Base-by-base conservation (phyloP, 2,888 invertebrate genomes). In the Cryptophagus acutangulus region DNA sequence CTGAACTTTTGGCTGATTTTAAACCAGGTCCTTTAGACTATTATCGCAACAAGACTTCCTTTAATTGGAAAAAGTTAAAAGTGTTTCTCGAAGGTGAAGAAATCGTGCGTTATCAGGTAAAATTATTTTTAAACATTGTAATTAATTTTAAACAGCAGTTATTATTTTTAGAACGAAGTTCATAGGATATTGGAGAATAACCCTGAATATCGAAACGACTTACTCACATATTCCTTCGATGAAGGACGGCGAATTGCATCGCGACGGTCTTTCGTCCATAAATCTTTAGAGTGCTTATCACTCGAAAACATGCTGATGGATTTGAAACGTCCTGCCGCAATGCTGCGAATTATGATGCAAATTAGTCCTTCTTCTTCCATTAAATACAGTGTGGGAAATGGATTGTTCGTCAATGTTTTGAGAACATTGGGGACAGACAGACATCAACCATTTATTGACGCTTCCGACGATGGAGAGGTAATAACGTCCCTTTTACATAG, bases 51-150 rank as follows among this genome's bases (percentile, higher is more conserved):
- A 77, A 76, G 49, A 84, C 90, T 1, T 80, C 82, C 10, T 93
- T 94, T 59, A 79, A 90, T 63, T 93, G 92, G 90, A 91, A 89
- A 68, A 76, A 78, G 46, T 52, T 79, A 59, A 74, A 70, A 59
- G 43, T 76, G 2, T 61, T 74, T 37, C 49, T 78, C 16, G 75
- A 77, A 51, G 71, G 71, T 29, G 75, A 75, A 56, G 74, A 75
- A 10, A 63, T 71, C 26, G 62, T 78, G 29, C 61, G 70, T 40
- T 67, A 71, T 43, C 71, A 76, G 69, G 79, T 78, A 59, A 50
- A 39, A 4, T 40, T 14, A 5, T 30, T n/a, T n/a, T 26, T 17
- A 10, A 5, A 24, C 9, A 17, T 14, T 6, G 20, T 13, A n/a
- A 30, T 31, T 33, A 15, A 15, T 39, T 33, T 13, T 10, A 41